Base-by-base conservation (phyloP, 92 coral and sea anemone genomes). In the Metridium senile region DNA sequence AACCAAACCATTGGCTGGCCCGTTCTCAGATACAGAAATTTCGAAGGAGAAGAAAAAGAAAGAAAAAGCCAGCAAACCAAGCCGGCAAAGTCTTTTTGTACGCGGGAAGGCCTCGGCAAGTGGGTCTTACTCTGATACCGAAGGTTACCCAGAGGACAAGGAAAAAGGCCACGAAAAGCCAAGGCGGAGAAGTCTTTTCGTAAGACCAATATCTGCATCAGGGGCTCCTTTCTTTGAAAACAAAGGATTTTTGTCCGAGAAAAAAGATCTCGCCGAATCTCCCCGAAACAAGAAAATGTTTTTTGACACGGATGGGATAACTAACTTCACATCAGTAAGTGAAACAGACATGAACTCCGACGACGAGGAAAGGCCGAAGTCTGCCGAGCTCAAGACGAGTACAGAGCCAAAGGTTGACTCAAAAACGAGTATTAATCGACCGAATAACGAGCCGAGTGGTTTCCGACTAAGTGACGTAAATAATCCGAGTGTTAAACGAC, bases 111-210 rank as follows among this genome's bases (percentile, higher is more conserved):
- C 49, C 49, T 4, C 49, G 6, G 72, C 70, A 25, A 39, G 46
- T 17, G 81, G 81, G 26, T 79, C 81, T 32, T 77, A 79, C 58
- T 85, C 89, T 31, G 89, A 85, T 33, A 78, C 89, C 1, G 89
- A 85, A 21, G 68, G 63, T 9, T 65, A 74, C n/a, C 71, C 69
- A 0, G 70, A 80, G 64, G 74, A 85, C 22, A 53, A 80, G 64
- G 74, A 85, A 26, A 53, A 66, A 9, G 61, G 23, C 9, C 47
- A 66, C 16, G 19, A 26, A 21, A 31, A 26, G 22, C 39, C 39
- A 29, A 78, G 89, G 23, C 65, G 81, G 27, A 26, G 35, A 9
- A 68, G 66, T 77, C 81, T 47, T 13, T 28, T 53, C n/a, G 81
- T 77, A 22, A 62, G 66, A 26, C 75, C 90, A 2, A 74, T 58